phyloP scores from a whole-genome alignment of 2,888 invertebrate species.

The Phengaris alcon region DNA sequence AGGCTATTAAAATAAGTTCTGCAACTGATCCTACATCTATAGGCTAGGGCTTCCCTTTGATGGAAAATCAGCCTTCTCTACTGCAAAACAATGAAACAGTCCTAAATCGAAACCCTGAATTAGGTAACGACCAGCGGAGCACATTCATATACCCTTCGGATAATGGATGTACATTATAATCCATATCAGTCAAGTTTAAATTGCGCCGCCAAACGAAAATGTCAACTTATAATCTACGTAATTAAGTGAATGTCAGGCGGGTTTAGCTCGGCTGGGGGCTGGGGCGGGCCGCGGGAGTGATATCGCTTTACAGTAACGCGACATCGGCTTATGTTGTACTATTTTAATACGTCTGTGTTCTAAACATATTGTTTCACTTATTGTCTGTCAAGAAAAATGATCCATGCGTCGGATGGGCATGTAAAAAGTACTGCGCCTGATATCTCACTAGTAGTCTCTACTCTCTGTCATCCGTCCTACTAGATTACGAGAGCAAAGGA shows the following conservation, averaged over 20 bases:
- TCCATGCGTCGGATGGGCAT: no score
- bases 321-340: conserved; percentile 7
- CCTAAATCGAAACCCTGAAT: neutral
- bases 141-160: neutral
- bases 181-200: conserved; percentile 70
- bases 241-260: conserved; percentile 74
- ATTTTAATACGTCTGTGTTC: neutral
- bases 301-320: conserved; percentile 32
- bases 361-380: neutral
- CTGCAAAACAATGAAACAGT: neutral
- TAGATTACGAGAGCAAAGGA: no score
- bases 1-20: no score
- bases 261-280: conserved; percentile 46
- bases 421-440: neutral
- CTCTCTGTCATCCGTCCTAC: no score
- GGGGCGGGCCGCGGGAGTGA: conserved; percentile 37
- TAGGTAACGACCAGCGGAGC: neutral
- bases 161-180: conserved; percentile 48
- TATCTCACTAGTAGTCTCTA: neutral
- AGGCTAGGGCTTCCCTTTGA: neutral
- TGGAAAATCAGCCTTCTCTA: no score
- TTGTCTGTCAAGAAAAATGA: no score
- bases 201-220: conserved; percentile 64
- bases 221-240: conserved; percentile 77
- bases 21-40: neutral